Conservation (phyloP, 2,797 vertebrate genomes). For the Arremon aurantiirostris region DNA sequence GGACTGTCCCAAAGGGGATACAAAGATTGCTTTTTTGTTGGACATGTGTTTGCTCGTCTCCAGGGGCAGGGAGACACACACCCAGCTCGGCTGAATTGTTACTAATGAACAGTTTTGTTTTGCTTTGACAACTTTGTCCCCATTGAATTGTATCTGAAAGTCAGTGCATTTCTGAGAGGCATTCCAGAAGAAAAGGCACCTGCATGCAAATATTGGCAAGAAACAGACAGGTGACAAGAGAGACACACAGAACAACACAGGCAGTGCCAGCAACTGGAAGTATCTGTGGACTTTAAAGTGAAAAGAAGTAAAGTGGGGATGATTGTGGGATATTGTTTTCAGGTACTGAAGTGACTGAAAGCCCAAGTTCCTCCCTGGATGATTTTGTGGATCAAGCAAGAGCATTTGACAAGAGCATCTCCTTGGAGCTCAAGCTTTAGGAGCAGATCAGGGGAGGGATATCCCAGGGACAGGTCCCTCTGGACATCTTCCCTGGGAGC, state of each 20-base stretch:
- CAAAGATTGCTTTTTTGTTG: background rate
- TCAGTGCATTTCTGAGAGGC: too few species aligned
- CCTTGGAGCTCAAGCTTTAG: background rate
- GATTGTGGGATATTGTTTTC: background rate
- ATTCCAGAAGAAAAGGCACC: too few species aligned
- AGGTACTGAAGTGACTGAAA: background rate
- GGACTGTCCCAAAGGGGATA: background rate
- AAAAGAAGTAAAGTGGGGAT: background rate
- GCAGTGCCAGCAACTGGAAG: background rate
- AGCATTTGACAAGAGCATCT: background rate
- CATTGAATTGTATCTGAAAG: too few species aligned
- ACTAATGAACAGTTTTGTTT: background rate
- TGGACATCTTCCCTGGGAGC: background rate
- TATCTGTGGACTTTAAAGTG: background rate
- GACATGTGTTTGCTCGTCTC: background rate
- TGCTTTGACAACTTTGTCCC: background rate
- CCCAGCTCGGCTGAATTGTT: accelerated
- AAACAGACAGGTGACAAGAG: background rate
- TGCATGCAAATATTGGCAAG: background rate
- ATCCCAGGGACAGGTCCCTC: background rate
- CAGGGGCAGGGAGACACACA: too few species aligned
- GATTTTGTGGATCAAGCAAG: background rate
- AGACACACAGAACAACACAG: background rate
- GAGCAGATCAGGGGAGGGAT: background rate
- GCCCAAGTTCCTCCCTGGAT: background rate